Evolutionary conservation across 2,888 invertebrate genomes (phyloP).

Genomic region (Mayetiola destructor): DNA sequence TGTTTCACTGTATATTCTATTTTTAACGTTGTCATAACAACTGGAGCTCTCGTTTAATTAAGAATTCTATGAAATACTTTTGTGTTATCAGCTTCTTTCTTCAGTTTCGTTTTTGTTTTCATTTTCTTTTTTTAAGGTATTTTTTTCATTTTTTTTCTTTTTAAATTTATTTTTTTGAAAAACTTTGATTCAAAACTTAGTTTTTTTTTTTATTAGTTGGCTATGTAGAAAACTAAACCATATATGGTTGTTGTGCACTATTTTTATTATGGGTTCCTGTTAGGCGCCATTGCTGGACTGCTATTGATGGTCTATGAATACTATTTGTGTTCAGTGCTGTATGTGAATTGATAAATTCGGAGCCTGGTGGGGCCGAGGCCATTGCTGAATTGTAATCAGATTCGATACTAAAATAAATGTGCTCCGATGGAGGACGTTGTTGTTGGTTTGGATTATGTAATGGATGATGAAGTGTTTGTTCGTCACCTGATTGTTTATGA

Average conservation of each 20-base stretch:
- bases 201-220: neutral
- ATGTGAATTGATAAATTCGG: neutral
- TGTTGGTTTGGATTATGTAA: conserved; percentile 24
- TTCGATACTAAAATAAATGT: conserved; percentile 81
- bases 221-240: conserved; percentile 11
- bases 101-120: too few relatives aligned
- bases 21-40: neutral
- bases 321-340: neutral
- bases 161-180: neutral
- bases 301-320: neutral
- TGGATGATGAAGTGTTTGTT: neutral
- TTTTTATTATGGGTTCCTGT: conserved; percentile 14
- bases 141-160: neutral
- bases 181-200: neutral
- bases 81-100: neutral
- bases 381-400: conserved; percentile 50
- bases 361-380: neutral
- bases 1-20: neutral
- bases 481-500: neutral
- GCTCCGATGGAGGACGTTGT: conserved; percentile 68
- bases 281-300: conserved; percentile 2
- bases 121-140: neutral
- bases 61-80: neutral
- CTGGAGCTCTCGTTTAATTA: neutral
- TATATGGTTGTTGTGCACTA: conserved; percentile 13